These are phyloP conservation scores for Scylla paramamosain DNA, from an alignment of 1,140 invertebrate genomes.

Conservation along the genomic window DNA sequence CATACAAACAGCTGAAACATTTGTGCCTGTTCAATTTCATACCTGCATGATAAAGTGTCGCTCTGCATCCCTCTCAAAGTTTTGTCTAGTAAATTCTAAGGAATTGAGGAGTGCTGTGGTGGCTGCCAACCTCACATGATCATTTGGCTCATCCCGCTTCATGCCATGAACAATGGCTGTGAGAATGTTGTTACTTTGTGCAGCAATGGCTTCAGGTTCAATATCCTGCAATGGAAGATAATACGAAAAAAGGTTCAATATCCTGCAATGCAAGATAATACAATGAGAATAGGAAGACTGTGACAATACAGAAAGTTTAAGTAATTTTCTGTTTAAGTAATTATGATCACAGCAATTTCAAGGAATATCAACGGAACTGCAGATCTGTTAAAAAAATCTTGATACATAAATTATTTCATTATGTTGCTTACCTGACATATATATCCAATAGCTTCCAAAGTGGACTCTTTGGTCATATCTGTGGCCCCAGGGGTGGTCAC, in stretches of 20 bases:
- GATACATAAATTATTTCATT: too few species aligned
- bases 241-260: background rate
- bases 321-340: too few species aligned
- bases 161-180: conserved; percentile 99
- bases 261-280: too few species aligned
- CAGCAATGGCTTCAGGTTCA: conserved; percentile 92
- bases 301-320: too few species aligned
- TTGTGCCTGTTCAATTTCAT: background rate
- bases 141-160: conserved; percentile 90
- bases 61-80: conserved; percentile 98
- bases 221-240: conserved; percentile 81
- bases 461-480: conserved; percentile 97
- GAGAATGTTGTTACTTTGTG: conserved; percentile 96
- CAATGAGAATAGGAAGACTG: too few species aligned
- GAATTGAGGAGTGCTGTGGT: conserved; percentile 99
- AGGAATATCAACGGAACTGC: too few species aligned
- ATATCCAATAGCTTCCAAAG: conserved; percentile 97
- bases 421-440: conserved; percentile 85
- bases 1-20: background rate
- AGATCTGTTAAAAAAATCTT: too few species aligned
- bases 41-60: conserved; percentile 99
- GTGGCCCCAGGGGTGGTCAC: conserved; percentile 85
- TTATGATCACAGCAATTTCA: too few species aligned
- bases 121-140: conserved; percentile 94
- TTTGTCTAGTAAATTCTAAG: conserved; percentile 98